A percentile compares a stretch with the other conserved stretches of the same genome.
phyloP scores from a whole-genome alignment of 2,888 invertebrate genomes.

The Dione juno region DNA sequence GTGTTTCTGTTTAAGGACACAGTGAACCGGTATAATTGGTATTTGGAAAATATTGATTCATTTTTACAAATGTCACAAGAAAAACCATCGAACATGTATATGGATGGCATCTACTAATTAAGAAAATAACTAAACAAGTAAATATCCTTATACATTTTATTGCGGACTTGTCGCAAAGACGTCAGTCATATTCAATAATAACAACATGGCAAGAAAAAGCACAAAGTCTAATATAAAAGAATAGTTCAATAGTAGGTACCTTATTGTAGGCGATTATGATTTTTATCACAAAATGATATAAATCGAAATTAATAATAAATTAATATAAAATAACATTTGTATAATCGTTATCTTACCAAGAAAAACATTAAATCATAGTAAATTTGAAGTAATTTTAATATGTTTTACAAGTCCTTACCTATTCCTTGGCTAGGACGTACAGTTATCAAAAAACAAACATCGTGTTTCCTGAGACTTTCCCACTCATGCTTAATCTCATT shows the following conservation, averaged over 20 bases:
- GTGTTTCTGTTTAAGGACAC: background rate
- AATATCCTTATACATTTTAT: background rate
- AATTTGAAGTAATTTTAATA: background rate
- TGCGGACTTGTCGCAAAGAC: background rate
- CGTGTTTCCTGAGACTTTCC: constrained; percentile 98
- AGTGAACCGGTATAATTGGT: no score
- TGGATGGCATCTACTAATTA: background rate
- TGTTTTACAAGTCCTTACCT: constrained; percentile 77
- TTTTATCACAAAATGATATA: no score
- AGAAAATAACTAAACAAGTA: background rate
- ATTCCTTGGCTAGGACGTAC: constrained; percentile 93
- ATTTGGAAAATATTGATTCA: constrained; percentile 1
- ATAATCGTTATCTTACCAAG: no score
- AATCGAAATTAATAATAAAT: no score
- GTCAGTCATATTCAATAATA: background rate
- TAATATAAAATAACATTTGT: no score
- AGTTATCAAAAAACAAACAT: constrained; percentile 98
- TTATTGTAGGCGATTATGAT: no score
- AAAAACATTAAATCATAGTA: no score
- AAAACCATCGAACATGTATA: background rate
- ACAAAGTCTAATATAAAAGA: background rate
- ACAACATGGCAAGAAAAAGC: background rate
- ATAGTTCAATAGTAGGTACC: no score
- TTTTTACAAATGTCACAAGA: background rate
- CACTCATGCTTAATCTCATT: constrained; percentile 97